A percentile compares a stretch with the other conserved stretches of the same genome.
phyloP scores from a whole-genome alignment of 2,797 vertebrate genomes.

The Rhyacichthys aspro region DNA sequence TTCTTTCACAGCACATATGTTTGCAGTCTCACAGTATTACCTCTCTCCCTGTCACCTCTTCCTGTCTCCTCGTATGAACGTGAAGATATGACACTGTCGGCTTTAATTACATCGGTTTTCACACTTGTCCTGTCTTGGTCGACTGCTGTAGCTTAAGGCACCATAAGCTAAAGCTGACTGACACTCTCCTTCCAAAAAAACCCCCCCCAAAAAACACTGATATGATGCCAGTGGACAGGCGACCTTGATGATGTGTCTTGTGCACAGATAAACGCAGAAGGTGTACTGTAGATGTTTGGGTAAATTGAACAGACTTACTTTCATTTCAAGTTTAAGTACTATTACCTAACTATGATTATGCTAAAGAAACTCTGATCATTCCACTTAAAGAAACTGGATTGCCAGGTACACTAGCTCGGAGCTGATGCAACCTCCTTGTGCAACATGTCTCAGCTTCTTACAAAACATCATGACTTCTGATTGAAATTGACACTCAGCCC shows the following conservation, averaged over 20 bases:
- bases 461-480: too few relatives aligned
- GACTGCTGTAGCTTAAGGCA: neutral
- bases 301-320: neutral
- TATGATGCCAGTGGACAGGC: neutral
- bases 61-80: neutral
- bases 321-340: neutral
- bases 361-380: neutral
- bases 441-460: neutral
- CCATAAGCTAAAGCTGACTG: constrained; percentile 3
- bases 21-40: neutral
- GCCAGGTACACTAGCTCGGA: neutral
- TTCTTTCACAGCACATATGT: neutral
- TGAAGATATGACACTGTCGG: constrained; percentile 9
- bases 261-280: neutral
- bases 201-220: neutral
- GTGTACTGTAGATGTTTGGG: too few relatives aligned
- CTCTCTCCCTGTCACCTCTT: constrained; percentile 1
- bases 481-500: too few relatives aligned
- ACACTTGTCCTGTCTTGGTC: constrained; percentile 13
- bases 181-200: constrained; percentile 5
- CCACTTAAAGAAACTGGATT: neutral
- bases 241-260: constrained; percentile 3
- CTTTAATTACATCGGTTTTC: constrained; percentile 11
- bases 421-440: neutral
- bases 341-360: neutral